phyloP scores from a whole-genome alignment of 2,113 vertebrate species.

The Pristiophorus japonicus region DNA sequence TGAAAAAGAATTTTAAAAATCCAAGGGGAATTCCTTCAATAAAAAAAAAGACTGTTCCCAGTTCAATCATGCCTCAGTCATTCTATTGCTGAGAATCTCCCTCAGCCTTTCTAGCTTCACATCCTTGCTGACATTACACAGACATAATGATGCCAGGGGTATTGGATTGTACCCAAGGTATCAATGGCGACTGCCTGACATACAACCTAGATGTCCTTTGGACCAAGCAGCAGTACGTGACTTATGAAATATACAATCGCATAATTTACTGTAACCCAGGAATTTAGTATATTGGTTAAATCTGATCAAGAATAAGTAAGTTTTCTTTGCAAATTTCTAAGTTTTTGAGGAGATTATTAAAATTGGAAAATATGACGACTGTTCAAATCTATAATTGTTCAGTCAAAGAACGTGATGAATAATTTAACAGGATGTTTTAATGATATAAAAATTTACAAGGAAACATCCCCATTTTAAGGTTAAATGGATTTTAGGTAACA shows the following conservation, averaged over 20 bases:
- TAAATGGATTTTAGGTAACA: not conserved
- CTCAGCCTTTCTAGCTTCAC: not conserved
- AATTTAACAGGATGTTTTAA: not conserved
- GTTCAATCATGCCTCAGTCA: not conserved
- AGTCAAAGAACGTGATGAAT: not conserved
- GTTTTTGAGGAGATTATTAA: not conserved
- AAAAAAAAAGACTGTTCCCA: not conserved
- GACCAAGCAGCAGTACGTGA: not conserved
- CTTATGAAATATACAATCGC: not conserved
- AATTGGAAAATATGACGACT: not conserved
- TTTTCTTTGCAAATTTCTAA: not conserved
- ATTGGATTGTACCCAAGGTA: not conserved
- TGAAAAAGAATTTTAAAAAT: not conserved
- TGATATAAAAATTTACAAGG: not conserved
- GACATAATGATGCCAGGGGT: not conserved
- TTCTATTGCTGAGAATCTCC: not conserved
- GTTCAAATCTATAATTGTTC: not conserved
- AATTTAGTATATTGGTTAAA: not conserved
- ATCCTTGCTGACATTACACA: not conserved
- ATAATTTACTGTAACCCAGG: conserved; percentile 10
- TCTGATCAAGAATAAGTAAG: not conserved
- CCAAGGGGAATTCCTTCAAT: not conserved
- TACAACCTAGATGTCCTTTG: not conserved
- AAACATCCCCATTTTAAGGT: not conserved
- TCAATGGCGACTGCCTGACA: not conserved